These are phyloP conservation scores for Tupaia chinensis DNA, from an alignment of 2,113 vertebrate species.

Conservation along the genomic window DNA sequence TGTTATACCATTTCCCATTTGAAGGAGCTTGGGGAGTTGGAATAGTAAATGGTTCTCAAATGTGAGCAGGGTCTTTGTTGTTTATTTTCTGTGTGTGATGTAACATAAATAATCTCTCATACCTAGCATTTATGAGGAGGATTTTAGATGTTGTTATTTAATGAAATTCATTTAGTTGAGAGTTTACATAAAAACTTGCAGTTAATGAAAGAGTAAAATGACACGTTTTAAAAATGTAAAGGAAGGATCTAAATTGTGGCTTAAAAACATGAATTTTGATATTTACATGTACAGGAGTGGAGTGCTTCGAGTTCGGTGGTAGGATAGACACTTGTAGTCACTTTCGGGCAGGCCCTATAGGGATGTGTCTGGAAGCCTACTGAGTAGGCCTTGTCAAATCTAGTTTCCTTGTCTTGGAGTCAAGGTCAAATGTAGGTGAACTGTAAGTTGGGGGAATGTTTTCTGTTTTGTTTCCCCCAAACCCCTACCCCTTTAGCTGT, in stretches of 20 bases:
- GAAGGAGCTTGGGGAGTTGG: not conserved
- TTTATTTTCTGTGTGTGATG: conserved; percentile 48
- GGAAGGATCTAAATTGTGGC: conserved; percentile 1
- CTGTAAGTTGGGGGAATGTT: not conserved
- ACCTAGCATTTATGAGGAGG: conserved; percentile 27
- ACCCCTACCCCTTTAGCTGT: not conserved
- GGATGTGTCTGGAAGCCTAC: not conserved
- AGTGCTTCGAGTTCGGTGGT: not conserved
- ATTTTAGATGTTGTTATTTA: not conserved
- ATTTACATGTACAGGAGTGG: not conserved
- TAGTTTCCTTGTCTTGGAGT: conserved; percentile 6
- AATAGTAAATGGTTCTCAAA: conserved; percentile 66
- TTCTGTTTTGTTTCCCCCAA: not conserved
- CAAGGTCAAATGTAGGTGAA: not conserved
- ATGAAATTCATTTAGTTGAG: conserved; percentile 41
- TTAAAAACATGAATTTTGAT: conserved; percentile 36
- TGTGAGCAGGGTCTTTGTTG: conserved; percentile 41
- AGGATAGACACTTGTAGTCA: not conserved
- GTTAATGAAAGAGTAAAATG: not conserved
- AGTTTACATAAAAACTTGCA: conserved; percentile 37
- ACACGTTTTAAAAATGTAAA: conserved; percentile 46
- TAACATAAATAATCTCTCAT: conserved; percentile 18
- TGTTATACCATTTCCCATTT: conserved; percentile 72
- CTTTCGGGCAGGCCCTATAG: not conserved
- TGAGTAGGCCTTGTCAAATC: not conserved